phyloP scores from a whole-genome alignment of 2,888 invertebrate genomes.

The Dimorphilus gyrociliatus region DNA sequence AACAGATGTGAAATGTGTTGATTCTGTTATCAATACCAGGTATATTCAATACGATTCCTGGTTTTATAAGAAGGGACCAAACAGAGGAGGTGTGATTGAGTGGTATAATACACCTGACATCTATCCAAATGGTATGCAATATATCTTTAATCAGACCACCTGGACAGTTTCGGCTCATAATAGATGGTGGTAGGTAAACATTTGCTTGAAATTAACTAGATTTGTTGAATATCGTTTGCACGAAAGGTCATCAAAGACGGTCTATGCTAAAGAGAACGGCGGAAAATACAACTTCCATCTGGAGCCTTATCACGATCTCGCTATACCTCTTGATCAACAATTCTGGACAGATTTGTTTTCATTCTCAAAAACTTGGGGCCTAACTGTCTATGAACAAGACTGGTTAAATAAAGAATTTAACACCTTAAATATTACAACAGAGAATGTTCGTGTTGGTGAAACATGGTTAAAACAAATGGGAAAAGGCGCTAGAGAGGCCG shows the following conservation, averaged over 20 bases:
- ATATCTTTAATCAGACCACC: constrained; percentile 11
- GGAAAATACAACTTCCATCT: constrained; percentile 20
- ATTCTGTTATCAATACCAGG: constrained; percentile 6
- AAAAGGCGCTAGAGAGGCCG: constrained; percentile 11
- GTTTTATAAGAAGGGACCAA: constrained; percentile 14
- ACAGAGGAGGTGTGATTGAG: constrained; percentile 10
- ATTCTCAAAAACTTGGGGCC: constrained; percentile 11
- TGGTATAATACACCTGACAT: constrained; percentile 11
- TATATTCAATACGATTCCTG: constrained; percentile 17
- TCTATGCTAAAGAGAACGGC: constrained; percentile 26
- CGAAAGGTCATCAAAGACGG: constrained; percentile 19
- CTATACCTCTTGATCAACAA: constrained; percentile 10
- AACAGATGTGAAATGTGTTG: background rate
- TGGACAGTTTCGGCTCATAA: constrained; percentile 13
- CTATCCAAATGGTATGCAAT: constrained; percentile 15
- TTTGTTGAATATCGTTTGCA: background rate
- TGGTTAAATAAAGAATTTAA: constrained; percentile 17
- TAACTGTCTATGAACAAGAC: constrained; percentile 16
- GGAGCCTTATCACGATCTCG: constrained; percentile 7
- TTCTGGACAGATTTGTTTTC: constrained; percentile 14
- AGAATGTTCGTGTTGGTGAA: constrained; percentile 11
- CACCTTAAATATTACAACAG: constrained; percentile 8
- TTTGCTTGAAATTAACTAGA: background rate
- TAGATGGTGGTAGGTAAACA: constrained; percentile 15
- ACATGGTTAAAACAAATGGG: constrained; percentile 17